Evolutionary conservation across 2,797 vertebrate genomes (phyloP), one percentile per base, ranked within the genome.

Genomic region (Dicrostonyx torquatus): DNA sequence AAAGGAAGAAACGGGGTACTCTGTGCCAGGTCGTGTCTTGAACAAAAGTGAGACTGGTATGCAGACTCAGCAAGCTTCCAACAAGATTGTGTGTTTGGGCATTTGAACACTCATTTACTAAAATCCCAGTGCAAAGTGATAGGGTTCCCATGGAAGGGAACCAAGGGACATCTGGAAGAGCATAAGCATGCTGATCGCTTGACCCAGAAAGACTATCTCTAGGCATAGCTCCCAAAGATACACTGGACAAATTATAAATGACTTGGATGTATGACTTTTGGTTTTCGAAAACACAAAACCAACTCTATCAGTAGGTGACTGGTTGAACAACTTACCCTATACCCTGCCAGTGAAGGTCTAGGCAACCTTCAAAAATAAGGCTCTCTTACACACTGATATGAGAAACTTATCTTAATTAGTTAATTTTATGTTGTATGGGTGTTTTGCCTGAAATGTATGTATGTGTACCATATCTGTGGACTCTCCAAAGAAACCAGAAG

Each of bases 281-380:
- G 34, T 82, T 84, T 92, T 62, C 78, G 29, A 37, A 91, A 82
- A 77, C 60, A 91, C n/a, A 31, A 87, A 82, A 66, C 62, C 83
- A 96, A 96, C 37, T 88, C 72, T 37, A 55, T 48, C 62, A 95
- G 2, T 64, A 45, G 83, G 34, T 12, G 43, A 14, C 22, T 62
- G 11, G 29, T 73, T 87, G 53, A 89, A 80, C 43, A 87, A 86
- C 37, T 29, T 78, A 48, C 2, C 37, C 26, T 66, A 62, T 48
- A n/a, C 45, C 45, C 53, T 86, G 80, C 62, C 34, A 66, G 7
- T 5, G 18, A 37, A 89, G 15, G 18, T 34, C 60, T 58, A 6
- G 13, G 5, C 18, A 84, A 53, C 10, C 34, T 80, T 76, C 48
- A 64, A 80, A 93, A 87, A 75, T 64, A 89, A 82, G 66, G 62